These are phyloP conservation scores for Hemicrepidius hirtus DNA, from an alignment of 2,888 invertebrate genomes.

Conservation along the genomic window DNA sequence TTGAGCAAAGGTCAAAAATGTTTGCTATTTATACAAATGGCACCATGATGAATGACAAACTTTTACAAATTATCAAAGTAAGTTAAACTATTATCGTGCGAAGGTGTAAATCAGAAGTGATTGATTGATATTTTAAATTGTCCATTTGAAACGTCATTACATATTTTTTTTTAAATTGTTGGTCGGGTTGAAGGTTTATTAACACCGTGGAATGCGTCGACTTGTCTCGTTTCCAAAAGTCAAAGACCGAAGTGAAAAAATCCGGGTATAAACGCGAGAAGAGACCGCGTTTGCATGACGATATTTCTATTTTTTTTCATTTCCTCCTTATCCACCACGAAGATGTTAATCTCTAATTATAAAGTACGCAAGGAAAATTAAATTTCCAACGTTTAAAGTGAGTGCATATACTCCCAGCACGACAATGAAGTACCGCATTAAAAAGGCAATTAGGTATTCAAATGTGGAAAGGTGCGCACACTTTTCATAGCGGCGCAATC, in stretches of 20 bases:
- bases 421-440: conserved; percentile 53
- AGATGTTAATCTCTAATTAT: conserved; percentile 55
- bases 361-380: conserved; percentile 52
- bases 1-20: no score
- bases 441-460: conserved; percentile 56
- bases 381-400: conserved; percentile 51
- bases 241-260: conserved; percentile 36
- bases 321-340: conserved; percentile 32
- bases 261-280: conserved; percentile 12
- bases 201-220: conserved; percentile 12
- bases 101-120: no score
- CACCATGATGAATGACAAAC: not conserved
- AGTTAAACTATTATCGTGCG: no score
- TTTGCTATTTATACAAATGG: not conserved
- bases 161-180: conserved; percentile 10
- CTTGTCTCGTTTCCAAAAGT: conserved; percentile 35
- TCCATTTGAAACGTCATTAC: not conserved
- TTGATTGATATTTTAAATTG: no score
- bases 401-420: conserved; percentile 48
- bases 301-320: conserved; percentile 35
- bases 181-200: conserved; percentile 18
- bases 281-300: conserved; percentile 33
- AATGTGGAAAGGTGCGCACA: conserved; percentile 56
- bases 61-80: no score
- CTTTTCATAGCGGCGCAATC: conserved; percentile 57